These are phyloP conservation scores for Flexamia atlantica DNA, from an alignment of 2,888 invertebrate genomes.

Conservation along the genomic window DNA sequence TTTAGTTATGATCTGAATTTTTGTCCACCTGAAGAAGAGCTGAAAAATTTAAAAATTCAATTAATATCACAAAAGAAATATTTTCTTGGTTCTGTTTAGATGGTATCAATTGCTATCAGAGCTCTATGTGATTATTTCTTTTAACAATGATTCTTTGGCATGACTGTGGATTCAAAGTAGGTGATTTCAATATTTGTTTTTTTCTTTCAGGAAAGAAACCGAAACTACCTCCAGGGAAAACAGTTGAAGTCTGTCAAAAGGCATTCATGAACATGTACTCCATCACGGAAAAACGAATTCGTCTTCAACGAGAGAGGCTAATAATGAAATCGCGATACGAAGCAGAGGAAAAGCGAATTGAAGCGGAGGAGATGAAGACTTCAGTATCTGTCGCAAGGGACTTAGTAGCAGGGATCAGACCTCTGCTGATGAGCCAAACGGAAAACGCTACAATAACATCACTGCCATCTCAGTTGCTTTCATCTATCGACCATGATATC, in stretches of 20 bases:
- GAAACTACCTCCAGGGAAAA: slow-evolving; percentile 65
- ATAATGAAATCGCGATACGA: slow-evolving; percentile 70
- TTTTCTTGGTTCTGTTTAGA: too few species aligned
- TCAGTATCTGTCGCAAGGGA: slow-evolving; percentile 66
- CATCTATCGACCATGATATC: slow-evolving; percentile 75
- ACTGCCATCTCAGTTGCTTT: slow-evolving; percentile 72
- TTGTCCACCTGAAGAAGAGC: too few species aligned
- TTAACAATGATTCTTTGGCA: too few species aligned
- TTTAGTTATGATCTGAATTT: too few species aligned
- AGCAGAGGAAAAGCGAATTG: slow-evolving; percentile 54
- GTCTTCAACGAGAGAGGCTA: slow-evolving; percentile 76
- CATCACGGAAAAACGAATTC: slow-evolving; percentile 77
- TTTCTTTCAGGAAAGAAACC: slow-evolving; percentile 64
- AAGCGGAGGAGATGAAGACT: slow-evolving; percentile 66
- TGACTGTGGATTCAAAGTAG: too few species aligned
- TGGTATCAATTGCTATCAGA: too few species aligned
- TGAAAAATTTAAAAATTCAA: too few species aligned
- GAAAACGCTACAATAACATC: slow-evolving; percentile 71
- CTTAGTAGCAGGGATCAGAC: slow-evolving; percentile 67
- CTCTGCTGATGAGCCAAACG: slow-evolving; percentile 65
- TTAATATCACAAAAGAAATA: too few species aligned
- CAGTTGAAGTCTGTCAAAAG: slow-evolving; percentile 77
- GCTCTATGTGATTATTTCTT: too few species aligned
- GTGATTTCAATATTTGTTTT: too few species aligned
- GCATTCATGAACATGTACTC: slow-evolving; percentile 78